Percentiles rank a stretch among this genome's conserved stretches.
phyloP scores from a whole-genome alignment of 2,113 vertebrate species.

The Meleagris gallopavo region DNA sequence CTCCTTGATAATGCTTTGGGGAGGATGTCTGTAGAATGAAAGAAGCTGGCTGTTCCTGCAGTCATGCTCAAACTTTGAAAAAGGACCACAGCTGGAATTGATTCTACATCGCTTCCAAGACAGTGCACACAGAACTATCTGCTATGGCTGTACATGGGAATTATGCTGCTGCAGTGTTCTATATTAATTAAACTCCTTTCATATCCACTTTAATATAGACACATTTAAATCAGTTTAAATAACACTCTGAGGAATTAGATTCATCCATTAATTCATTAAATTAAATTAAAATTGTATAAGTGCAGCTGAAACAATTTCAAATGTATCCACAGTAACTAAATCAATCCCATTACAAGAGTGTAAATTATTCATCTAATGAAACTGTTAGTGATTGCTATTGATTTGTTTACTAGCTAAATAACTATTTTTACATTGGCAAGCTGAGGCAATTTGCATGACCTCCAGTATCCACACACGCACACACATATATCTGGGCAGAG shows the following conservation, averaged over 20 bases:
- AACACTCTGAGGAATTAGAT: constrained; percentile 8
- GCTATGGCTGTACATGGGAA: not conserved
- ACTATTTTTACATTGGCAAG: not conserved
- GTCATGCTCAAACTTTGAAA: not conserved
- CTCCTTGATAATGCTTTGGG: not conserved
- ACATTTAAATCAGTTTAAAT: not conserved
- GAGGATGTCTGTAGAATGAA: not conserved
- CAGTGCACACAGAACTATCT: not conserved
- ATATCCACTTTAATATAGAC: not conserved
- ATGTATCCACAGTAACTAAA: constrained; percentile 5
- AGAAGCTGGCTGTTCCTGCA: not conserved
- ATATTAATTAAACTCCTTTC: not conserved
- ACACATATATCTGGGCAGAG: fast-evolving
- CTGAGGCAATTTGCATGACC: not conserved
- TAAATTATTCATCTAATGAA: constrained; percentile 43
- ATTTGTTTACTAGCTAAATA: constrained; percentile 30
- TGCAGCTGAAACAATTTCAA: not conserved
- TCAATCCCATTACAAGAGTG: not conserved
- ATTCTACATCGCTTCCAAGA: not conserved
- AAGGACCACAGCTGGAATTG: not conserved
- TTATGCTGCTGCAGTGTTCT: not conserved
- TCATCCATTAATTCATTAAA: constrained; percentile 32
- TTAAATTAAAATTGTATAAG: not conserved
- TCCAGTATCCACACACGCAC: not conserved
- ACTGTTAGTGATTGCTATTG: not conserved